Evolutionary conservation across 2,113 vertebrate genomes (phyloP).

Genomic region (Tretioscincus oriximinensis): DNA sequence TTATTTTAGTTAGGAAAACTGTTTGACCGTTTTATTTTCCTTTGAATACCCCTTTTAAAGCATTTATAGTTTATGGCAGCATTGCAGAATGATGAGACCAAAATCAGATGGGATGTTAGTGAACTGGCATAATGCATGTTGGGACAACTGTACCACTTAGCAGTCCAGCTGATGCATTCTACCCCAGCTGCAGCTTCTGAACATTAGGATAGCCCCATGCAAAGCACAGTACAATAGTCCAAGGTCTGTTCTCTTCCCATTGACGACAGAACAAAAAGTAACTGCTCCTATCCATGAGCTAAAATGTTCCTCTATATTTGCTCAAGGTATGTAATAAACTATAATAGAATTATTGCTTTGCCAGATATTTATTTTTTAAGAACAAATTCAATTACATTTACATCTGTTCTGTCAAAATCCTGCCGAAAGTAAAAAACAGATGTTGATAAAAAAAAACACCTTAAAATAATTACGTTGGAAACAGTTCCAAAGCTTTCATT

Average conservation of each 20-base stretch:
- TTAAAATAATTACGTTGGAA: background rate
- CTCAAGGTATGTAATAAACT: too few relatives aligned
- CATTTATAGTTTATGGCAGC: background rate
- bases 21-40: background rate
- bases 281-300: background rate
- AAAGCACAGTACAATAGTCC: too few relatives aligned
- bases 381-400: background rate
- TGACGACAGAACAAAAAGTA: background rate
- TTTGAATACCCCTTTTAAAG: background rate
- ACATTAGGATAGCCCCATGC: too few relatives aligned
- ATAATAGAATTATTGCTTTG: too few relatives aligned
- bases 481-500: fast-evolving
- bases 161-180: too few relatives aligned
- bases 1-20: background rate
- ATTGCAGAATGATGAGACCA: constrained; percentile 13
- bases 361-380: background rate
- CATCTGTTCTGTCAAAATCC: background rate
- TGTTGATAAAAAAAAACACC: background rate
- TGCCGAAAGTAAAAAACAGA: background rate
- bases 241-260: too few relatives aligned
- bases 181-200: too few relatives aligned
- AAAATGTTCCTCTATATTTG: too few relatives aligned
- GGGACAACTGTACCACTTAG: too few relatives aligned
- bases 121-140: background rate
- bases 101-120: background rate